Base-by-base conservation (phyloP, 1,140 invertebrate species). In the Brachionus plicatilis region DNA sequence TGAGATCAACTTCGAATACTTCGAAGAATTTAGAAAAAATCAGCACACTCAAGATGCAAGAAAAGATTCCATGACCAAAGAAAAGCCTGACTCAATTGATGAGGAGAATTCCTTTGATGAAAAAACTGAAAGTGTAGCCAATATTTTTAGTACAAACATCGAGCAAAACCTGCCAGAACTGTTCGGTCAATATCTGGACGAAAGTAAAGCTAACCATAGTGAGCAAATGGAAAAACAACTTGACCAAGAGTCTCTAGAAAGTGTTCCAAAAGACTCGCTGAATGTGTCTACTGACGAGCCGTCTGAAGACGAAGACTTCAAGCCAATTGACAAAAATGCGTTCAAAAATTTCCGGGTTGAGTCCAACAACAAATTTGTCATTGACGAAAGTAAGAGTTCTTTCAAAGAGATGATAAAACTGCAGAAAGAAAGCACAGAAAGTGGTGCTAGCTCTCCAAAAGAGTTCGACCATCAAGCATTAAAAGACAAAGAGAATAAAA, bases 91-190 rank as follows among this genome's bases (percentile, higher is more conserved):
- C 6, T 6, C 11, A 14, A 8, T 50, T 45, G 20, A 76, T 50
- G 45, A 50, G 2, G 33, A 76, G 14, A 76, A 60, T 60, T 60
- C 53, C 1, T 60, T 0, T 1, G 70, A 75, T 43, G 72, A 76
- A 12, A 50, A 76, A 50, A 76, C 72, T 29, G 72, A 76, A 29
- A 45, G 50, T 20, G 24, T 76, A 24, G 45, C n/a, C 8, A 47
- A 76, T 76, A 76, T 76, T 50, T 76, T 76, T 76, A 76, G 72
- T 53, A 76, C 47, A 76, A 20, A 76, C 24, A 76, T 76, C 12
- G 72, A 76, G 47, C 7, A 50, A 50, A 76, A 76, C 45, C 12
- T 76, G 7, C 72, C 72, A 37, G 72, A 76, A 50, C 27, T 76
- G 6, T 76, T 76, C 50, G 72, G 72, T 11, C 37, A 76, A 50